phyloP scores from a whole-genome alignment of 2,888 invertebrate genomes.

The Cecidostiba fungosa region DNA sequence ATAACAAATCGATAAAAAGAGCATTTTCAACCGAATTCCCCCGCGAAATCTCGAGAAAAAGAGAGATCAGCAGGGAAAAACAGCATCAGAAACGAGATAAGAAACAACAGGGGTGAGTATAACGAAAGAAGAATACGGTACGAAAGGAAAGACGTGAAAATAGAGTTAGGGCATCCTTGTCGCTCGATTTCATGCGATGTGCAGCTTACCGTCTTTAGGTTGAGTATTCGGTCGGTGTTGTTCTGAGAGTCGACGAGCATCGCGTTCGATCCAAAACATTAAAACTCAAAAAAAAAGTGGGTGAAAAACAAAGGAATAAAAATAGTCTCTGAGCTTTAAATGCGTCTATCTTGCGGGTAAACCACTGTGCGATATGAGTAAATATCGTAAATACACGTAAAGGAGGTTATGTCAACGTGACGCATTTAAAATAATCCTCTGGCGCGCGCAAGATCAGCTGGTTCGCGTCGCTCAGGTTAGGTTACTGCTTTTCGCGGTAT shows the following conservation, averaged over 20 bases:
- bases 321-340: neutral
- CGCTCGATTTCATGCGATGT: neutral
- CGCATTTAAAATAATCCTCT: slow-evolving; percentile 60
- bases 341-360: neutral
- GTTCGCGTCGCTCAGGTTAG: neutral
- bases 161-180: slow-evolving; percentile 7
- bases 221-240: slow-evolving; percentile 53
- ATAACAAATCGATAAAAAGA: neutral
- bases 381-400: slow-evolving; percentile 4
- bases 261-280: slow-evolving; percentile 47
- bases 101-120: neutral
- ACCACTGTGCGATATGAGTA: neutral
- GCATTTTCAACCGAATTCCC: neutral
- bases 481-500: neutral
- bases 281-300: slow-evolving; percentile 18
- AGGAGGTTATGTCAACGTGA: slow-evolving; percentile 55
- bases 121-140: neutral
- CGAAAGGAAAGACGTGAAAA: neutral
- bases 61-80: neutral
- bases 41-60: neutral
- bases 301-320: neutral
- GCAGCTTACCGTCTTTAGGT: slow-evolving; percentile 58
- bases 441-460: slow-evolving; percentile 56
- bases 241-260: slow-evolving; percentile 57
- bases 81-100: neutral